Percentiles rank a stretch among this genome's conserved stretches.
These are phyloP conservation scores for Cydia fagiglandana DNA, from an alignment of 1,140 invertebrate species.

Conservation along the genomic window DNA sequence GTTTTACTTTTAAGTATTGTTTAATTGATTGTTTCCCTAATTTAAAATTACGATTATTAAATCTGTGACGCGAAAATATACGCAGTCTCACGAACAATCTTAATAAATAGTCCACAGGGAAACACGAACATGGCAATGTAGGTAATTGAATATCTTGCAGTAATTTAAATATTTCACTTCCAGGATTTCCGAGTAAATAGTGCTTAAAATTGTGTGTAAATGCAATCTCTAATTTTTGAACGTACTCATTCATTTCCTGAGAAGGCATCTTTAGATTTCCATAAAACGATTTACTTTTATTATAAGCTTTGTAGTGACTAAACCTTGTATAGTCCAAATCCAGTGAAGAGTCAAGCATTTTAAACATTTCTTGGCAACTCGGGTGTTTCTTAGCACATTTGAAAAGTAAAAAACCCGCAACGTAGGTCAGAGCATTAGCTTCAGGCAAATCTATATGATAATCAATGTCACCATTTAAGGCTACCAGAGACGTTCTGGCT, in stretches of 20 bases:
- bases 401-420: conserved; percentile 10
- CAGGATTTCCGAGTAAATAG: not conserved
- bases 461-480: conserved; percentile 13
- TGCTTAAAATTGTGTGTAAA: conserved; percentile 28
- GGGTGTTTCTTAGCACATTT: conserved; percentile 30
- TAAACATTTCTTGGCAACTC: conserved; percentile 1
- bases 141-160: conserved; percentile 9
- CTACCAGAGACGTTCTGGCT: not conserved
- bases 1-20: not conserved
- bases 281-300: conserved; percentile 4
- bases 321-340: conserved; percentile 15
- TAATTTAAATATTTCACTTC: conserved; percentile 6
- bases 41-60: conserved; percentile 27
- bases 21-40: not conserved
- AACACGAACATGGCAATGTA: conserved; percentile 34
- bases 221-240: conserved; percentile 13
- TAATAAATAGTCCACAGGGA: conserved; percentile 34
- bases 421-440: too few relatives aligned
- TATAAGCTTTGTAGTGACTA: conserved; percentile 16
- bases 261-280: conserved; percentile 24
- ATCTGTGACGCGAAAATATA: conserved; percentile 30
- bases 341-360: not conserved
- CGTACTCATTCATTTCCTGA: not conserved
- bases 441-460: not conserved
- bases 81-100: conserved; percentile 34